A percentile compares a stretch with the other conserved stretches of the same genome.
Evolutionary conservation across 2,113 vertebrate genomes (phyloP).

Genomic region (Butorides virescens): DNA sequence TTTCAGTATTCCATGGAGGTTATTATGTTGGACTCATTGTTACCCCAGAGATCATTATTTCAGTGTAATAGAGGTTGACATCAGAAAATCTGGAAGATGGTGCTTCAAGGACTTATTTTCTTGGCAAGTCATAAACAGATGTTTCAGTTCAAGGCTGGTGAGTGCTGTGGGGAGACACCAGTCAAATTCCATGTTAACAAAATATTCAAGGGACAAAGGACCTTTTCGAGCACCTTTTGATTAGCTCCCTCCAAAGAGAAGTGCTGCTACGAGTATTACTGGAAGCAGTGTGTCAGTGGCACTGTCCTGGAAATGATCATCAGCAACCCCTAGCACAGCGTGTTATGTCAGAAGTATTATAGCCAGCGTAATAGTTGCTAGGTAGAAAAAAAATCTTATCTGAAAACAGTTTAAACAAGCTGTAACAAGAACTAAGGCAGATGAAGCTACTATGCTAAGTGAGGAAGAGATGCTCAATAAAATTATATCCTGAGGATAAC

Average conservation of each 20-base stretch:
- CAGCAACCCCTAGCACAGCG: neutral
- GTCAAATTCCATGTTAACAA: neutral
- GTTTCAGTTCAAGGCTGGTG: neutral
- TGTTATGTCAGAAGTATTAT: neutral
- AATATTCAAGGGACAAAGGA: neutral
- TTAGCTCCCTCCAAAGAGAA: neutral
- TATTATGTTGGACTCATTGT: neutral
- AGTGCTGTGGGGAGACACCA: neutral
- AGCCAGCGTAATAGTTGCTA: neutral
- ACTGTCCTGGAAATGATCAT: neutral
- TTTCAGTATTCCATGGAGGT: neutral
- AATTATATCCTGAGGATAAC: neutral
- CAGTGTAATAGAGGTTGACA: neutral
- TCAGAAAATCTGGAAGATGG: neutral
- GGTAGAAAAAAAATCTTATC: neutral
- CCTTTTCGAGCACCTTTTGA: neutral
- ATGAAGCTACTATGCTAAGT: neutral
- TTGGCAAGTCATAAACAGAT: neutral
- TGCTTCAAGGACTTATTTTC: neutral
- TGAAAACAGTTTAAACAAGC: constrained; percentile 3
- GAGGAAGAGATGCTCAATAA: neutral
- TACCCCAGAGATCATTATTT: neutral
- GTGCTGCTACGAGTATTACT: neutral
- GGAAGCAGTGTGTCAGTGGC: neutral
- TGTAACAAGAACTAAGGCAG: neutral